Conservation (phyloP, 92 coral and sea anemone genomes). For the Zoanthus sansibaricus region DNA sequence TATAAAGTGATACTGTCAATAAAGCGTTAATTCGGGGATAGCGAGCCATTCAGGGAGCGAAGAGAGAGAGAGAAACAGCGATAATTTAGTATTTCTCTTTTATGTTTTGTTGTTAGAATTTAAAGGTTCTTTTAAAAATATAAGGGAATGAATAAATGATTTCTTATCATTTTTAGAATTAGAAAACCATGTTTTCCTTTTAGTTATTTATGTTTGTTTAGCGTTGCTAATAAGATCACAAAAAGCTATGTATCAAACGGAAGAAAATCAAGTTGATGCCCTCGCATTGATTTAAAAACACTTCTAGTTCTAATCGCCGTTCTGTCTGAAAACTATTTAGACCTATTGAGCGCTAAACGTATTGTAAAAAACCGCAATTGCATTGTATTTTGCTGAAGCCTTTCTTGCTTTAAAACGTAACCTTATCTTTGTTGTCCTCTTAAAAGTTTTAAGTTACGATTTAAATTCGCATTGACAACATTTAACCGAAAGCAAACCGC, state of each 20-base stretch:
- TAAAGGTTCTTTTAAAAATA: background rate
- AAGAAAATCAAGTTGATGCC: conserved; percentile 11
- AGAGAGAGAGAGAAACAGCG: no score
- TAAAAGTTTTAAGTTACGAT: background rate
- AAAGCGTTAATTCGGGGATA: background rate
- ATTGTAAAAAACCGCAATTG: conserved; percentile 3
- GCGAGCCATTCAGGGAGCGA: background rate
- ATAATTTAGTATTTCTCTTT: background rate
- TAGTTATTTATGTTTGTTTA: conserved; percentile 6
- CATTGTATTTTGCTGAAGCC: background rate
- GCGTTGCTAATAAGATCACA: conserved; percentile 32
- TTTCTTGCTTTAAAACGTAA: background rate
- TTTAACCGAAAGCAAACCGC: background rate
- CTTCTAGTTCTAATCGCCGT: background rate
- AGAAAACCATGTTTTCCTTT: background rate
- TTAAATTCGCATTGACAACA: background rate
- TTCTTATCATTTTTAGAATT: background rate
- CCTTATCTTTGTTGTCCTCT: background rate
- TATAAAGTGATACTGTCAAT: background rate
- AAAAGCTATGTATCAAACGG: conserved; percentile 35
- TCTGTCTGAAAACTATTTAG: background rate
- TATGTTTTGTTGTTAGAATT: background rate
- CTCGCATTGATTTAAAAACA: background rate
- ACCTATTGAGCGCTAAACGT: background rate
- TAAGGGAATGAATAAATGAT: background rate